A percentile compares a stretch with the other conserved stretches of the same genome.
Conservation (phyloP, 2,888 invertebrate genomes). For the Cerceris ruficornis region DNA sequence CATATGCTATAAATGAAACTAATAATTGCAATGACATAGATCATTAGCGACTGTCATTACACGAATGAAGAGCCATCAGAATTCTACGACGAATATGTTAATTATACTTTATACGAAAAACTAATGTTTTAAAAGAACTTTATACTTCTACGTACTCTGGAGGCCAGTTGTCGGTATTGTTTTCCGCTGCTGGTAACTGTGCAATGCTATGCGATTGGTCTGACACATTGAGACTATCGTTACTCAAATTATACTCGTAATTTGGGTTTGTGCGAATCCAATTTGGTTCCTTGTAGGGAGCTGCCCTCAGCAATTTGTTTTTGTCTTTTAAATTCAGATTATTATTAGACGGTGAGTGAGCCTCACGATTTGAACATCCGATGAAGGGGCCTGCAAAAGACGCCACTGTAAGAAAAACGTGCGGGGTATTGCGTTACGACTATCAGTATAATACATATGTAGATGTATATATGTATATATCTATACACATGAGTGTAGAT, state of each 20-base stretch:
- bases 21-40: background rate
- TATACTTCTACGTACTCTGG: constrained; percentile 64
- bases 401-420: constrained; percentile 1
- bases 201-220: constrained; percentile 47
- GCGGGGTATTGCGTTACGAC: background rate
- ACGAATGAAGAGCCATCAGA: too few species aligned
- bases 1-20: too few species aligned
- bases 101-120: constrained; percentile 1
- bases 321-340: constrained; percentile 64
- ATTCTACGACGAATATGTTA: background rate
- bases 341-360: constrained; percentile 36
- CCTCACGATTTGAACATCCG: background rate
- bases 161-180: constrained; percentile 69
- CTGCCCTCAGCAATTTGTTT: constrained; percentile 66
- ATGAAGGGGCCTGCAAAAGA: constrained; percentile 53
- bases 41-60: background rate
- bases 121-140: constrained; percentile 2
- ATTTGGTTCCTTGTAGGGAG: constrained; percentile 51
- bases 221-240: constrained; percentile 35
- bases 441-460: constrained; percentile 20
- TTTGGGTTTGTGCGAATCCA: constrained; percentile 67
- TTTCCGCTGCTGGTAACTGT: constrained; percentile 51
- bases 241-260: constrained; percentile 63
- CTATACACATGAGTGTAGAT: constrained; percentile 2
- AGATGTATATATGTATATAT: background rate